phyloP scores from a whole-genome alignment of 2,888 invertebrate genomes.

The Pristionchus exspectatus region DNA sequence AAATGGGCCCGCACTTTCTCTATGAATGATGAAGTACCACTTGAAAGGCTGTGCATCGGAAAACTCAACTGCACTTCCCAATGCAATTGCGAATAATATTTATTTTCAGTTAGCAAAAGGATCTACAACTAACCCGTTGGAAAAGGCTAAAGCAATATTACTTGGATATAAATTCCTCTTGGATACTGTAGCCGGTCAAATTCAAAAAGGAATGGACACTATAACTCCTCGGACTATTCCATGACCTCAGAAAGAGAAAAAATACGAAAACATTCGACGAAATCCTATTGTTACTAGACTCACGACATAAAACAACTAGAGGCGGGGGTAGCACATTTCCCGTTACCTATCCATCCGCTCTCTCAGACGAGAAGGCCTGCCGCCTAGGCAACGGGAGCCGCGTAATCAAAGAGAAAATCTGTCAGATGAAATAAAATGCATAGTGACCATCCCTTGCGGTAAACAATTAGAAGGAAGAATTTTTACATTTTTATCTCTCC shows the following conservation, averaged over 20 bases:
- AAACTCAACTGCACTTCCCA: background rate
- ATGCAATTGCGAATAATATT: background rate
- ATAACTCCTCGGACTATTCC: too few species aligned
- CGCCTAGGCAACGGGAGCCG: conserved; percentile 33
- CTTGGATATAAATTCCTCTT: too few species aligned
- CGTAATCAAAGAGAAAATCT: background rate
- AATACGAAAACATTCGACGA: too few species aligned
- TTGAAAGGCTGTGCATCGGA: background rate
- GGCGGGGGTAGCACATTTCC: background rate
- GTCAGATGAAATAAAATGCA: background rate
- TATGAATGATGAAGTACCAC: background rate
- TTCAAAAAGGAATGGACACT: too few species aligned
- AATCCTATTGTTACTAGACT: too few species aligned
- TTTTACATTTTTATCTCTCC: conserved; percentile 42
- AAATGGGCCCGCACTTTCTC: background rate
- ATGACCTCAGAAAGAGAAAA: too few species aligned
- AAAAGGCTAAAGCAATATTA: too few species aligned
- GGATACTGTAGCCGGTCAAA: too few species aligned
- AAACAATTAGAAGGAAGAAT: background rate
- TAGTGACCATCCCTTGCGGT: background rate
- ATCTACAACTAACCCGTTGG: too few species aligned
- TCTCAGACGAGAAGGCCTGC: background rate
- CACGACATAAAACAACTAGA: background rate
- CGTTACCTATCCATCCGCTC: background rate
- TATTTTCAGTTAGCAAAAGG: background rate